A percentile compares a stretch with the other conserved stretches of the same genome.
These are phyloP conservation scores for Coleophora deauratella DNA, from an alignment of 2,888 invertebrate species.

Conservation along the genomic window DNA sequence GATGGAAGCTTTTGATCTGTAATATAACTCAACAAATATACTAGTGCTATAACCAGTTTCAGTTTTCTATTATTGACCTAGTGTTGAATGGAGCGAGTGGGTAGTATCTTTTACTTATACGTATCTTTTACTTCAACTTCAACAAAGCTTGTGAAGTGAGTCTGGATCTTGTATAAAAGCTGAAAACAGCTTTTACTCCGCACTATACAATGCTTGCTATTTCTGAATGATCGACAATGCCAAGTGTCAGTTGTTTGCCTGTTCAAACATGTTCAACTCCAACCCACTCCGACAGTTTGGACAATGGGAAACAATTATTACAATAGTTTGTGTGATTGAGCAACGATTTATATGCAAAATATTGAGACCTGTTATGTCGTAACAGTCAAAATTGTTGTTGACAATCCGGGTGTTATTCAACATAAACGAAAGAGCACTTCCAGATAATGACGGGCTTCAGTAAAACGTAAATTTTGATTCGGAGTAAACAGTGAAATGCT, in stretches of 20 bases:
- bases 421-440: no score
- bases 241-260: not conserved
- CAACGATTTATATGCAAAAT: constrained; percentile 16
- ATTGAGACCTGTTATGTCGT: constrained; percentile 4
- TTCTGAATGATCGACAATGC: constrained; percentile 30
- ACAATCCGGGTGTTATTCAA: no score
- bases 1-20: no score
- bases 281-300: constrained; percentile 27
- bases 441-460: no score
- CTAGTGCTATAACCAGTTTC: no score
- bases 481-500: constrained; percentile 16
- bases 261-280: constrained; percentile 22
- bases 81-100: no score
- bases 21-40: no score
- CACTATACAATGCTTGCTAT: constrained; percentile 30
- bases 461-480: constrained; percentile 8
- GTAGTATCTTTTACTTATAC: no score
- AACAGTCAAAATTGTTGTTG: not conserved
- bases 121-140: no score
- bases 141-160: no score
- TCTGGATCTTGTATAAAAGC: no score
- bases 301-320: constrained; percentile 13
- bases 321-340: constrained; percentile 13
- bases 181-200: constrained; percentile 8
- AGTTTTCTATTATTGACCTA: no score